Percentiles rank a stretch among this genome's conserved stretches.
These are phyloP conservation scores for Benitochromis conjunctus DNA, from an alignment of 2,113 vertebrate genomes.

Conservation along the genomic window DNA sequence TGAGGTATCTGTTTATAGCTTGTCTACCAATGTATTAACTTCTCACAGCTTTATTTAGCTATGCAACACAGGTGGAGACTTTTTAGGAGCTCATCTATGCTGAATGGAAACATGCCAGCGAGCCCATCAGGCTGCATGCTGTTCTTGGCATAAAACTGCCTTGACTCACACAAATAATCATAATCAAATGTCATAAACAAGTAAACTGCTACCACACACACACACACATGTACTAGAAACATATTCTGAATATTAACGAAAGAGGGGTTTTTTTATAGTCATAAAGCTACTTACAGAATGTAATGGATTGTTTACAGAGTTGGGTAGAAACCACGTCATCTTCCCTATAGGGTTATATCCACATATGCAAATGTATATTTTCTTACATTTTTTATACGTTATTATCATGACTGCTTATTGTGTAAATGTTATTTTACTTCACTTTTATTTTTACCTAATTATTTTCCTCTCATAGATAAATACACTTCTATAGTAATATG, in stretches of 20 bases:
- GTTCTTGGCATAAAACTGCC: conserved; percentile 28
- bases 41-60: conserved; percentile 32
- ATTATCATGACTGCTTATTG: neutral
- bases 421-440: neutral
- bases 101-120: conserved; percentile 41
- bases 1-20: conserved; percentile 12
- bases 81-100: conserved; percentile 2
- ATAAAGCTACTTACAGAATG: neutral
- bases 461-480: neutral
- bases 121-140: conserved; percentile 37
- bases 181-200: conserved; percentile 8
- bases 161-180: conserved; percentile 15
- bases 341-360: neutral
- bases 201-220: neutral
- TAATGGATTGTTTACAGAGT: neutral
- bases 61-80: conserved; percentile 20
- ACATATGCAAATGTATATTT: neutral
- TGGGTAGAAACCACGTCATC: neutral
- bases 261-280: rapidly evolving
- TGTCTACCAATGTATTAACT: conserved; percentile 5
- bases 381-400: neutral
- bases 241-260: neutral
- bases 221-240: neutral
- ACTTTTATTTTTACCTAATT: neutral
- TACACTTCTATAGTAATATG: neutral